Evolutionary conservation across 2,888 invertebrate genomes (phyloP), one percentile per base, ranked within the genome.

Genomic region (Escarpia spicata): DNA sequence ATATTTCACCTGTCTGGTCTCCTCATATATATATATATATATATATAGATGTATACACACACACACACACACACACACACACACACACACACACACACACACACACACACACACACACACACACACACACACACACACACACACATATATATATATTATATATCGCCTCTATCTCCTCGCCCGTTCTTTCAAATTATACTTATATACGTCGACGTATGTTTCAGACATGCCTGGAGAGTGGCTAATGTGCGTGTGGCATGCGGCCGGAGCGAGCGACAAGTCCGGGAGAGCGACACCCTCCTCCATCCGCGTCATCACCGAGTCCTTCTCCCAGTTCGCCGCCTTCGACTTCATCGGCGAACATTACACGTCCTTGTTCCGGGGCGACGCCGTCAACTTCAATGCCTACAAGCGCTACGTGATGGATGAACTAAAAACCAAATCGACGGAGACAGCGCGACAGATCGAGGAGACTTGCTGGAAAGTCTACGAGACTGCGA

Each of bases 181-280:
- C 37, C 37, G 37, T 9, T 12, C 15, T 52, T 15, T 12, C 52
- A 52, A 52, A 4, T 2, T 12, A 52, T 52, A 52, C 0, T n/a
- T 15, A 75, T n/a, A 75, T 75, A n/a, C 75, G 75, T 75, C 19
- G n/a, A 15, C 19, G 26, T 75, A 26, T 75, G n/a, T n/a, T 75
- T 75, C 75, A 75, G 75, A 75, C 91, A 92, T 92, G 92, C 92
- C 92, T 19, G 92, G 92, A 43, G 92, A 92, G 31, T 75, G 93
- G 26, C 89, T 94, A 58, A 93, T 93, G 90, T 94, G 94, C 89
- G 93, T 94, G 1, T 94, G 94, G 94, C 93, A 94, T 90, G 94
- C 94, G 6, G 93, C 93, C 1, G 92, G 89, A 43, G 93, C 92
- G 90, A 92, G 91, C 92, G 92, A 92, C 31, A 45, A 90, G 10